These are phyloP conservation scores for Lycia hirtaria DNA, from an alignment of 2,888 invertebrate species.

Conservation along the genomic window DNA sequence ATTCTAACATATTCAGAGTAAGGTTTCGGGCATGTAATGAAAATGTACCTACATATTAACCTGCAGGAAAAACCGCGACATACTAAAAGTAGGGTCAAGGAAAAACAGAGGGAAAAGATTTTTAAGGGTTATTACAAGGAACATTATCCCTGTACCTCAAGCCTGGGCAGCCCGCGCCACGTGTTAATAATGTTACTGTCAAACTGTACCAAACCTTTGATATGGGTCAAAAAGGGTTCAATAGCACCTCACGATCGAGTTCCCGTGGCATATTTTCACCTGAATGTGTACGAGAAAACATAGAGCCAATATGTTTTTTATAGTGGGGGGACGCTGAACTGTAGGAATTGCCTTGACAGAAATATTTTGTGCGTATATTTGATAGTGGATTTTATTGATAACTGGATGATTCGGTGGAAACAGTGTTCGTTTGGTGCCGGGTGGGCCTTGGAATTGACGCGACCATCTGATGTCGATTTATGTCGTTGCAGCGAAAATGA, in stretches of 20 bases:
- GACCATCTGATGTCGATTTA: slow-evolving; percentile 39
- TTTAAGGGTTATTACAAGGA: slow-evolving; percentile 64
- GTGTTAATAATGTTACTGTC: slow-evolving; percentile 78
- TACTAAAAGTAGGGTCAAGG: slow-evolving; percentile 38
- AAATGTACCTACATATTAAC: background rate
- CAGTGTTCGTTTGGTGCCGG: slow-evolving; percentile 33
- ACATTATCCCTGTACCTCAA: slow-evolving; percentile 54
- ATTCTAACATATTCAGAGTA: background rate
- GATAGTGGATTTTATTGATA: slow-evolving; percentile 49
- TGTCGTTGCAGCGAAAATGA: slow-evolving; percentile 34
- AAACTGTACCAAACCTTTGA: slow-evolving; percentile 67
- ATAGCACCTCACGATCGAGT: slow-evolving; percentile 55
- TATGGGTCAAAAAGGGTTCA: slow-evolving; percentile 72
- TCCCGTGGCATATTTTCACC: slow-evolving; percentile 61
- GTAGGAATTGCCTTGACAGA: slow-evolving; percentile 48
- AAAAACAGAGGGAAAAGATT: slow-evolving; percentile 57
- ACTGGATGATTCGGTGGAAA: slow-evolving; percentile 37
- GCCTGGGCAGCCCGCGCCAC: slow-evolving; percentile 57
- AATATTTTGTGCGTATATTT: slow-evolving; percentile 45
- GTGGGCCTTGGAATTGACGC: slow-evolving; percentile 32
- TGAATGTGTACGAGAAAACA: slow-evolving; percentile 55
- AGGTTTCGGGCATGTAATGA: slow-evolving; percentile 1
- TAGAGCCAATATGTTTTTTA: slow-evolving; percentile 62
- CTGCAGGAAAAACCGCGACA: slow-evolving; percentile 35
- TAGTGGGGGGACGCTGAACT: slow-evolving; percentile 48